Base-by-base conservation (phyloP, 2,888 invertebrate species). In the Serrognathus titanus region DNA sequence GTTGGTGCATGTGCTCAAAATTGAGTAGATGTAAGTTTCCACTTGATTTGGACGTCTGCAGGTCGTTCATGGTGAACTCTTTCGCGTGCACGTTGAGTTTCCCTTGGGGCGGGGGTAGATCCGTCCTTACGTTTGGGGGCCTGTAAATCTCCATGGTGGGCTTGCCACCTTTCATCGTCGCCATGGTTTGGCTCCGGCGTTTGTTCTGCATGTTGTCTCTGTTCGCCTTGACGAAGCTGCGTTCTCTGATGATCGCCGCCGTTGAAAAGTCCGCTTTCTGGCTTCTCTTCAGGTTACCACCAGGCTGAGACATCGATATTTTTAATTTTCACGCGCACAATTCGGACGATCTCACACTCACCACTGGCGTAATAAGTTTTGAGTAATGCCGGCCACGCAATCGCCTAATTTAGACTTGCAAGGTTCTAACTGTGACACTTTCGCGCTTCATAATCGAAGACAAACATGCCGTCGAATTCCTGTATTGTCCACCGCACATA, bases 131-230 rank as follows among this genome's bases (percentile, higher is more conserved):
- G 53, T 78, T 93, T 75, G 94, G 93, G 58, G 94, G 94, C 72
- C 92, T 84, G 76, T 94, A 94, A 68, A 94, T 90, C 80, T 93
- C 92, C 79, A 94, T 84, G 20, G 91, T 88, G 9, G 93, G 93
- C 76, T 93, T 93, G 50, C 87, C 85, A 31, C 24, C 24, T 74
- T 87, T 85, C 51, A 79, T 73, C 58, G 82, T 78, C 47, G 85
- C 85, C 72, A 89, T 82, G 63, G 87, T 89, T 79, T 88, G 85
- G 76, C 86, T 89, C 70, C 87, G 83, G 68, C 90, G 83, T 79
- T 89, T 89, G 50, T 53, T 48, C 72, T 81, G 68, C 7, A 72
- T 66, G 24, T 6, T 7, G 24, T 7, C 24, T 77, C 76, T 68
- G 76, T 82, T 86, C 45, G 83, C 81, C 58, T 86, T 82, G 52